Evolutionary conservation across 2,797 vertebrate genomes (phyloP).

Genomic region (Lutjanus campechanus): DNA sequence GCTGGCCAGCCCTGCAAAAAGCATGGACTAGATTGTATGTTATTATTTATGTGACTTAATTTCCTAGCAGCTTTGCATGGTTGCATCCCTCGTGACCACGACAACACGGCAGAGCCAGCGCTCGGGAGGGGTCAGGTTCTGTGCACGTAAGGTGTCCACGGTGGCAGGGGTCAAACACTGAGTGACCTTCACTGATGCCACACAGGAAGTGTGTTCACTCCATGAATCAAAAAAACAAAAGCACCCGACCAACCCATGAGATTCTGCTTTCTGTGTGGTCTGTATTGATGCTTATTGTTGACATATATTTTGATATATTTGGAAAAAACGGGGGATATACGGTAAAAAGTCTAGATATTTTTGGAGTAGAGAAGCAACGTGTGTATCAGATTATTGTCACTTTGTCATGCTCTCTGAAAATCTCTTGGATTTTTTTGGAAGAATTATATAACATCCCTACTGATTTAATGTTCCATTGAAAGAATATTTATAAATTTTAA

Average conservation of each 20-base stretch:
- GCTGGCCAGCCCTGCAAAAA: slow-evolving; percentile 40
- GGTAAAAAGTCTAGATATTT: slow-evolving; percentile 81
- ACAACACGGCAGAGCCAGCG: slow-evolving; percentile 39
- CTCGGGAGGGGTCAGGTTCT: slow-evolving; percentile 21
- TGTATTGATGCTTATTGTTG: slow-evolving; percentile 79
- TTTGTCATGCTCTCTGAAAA: slow-evolving; percentile 82
- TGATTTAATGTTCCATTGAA: slow-evolving; percentile 86
- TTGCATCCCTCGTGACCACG: slow-evolving; percentile 52
- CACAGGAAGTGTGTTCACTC: slow-evolving; percentile 56
- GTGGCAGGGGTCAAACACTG: slow-evolving; percentile 45
- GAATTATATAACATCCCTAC: slow-evolving; percentile 81
- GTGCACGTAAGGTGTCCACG: slow-evolving; percentile 1
- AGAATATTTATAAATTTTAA: slow-evolving; percentile 88
- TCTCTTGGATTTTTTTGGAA: slow-evolving; percentile 69
- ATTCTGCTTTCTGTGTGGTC: slow-evolving; percentile 78
- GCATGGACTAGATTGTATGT: slow-evolving; percentile 53
- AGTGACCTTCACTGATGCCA: slow-evolving; percentile 50
- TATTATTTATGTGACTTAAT: slow-evolving; percentile 61
- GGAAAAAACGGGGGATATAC: slow-evolving; percentile 52
- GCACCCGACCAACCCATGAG: slow-evolving; percentile 65
- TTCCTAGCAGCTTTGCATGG: slow-evolving; percentile 64
- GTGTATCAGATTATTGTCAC: slow-evolving; percentile 82
- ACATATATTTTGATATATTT: slow-evolving; percentile 85
- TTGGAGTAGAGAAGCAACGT: slow-evolving; percentile 82
- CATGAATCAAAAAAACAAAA: slow-evolving; percentile 43